Percentiles rank a stretch among this genome's conserved stretches.
These are phyloP conservation scores for Callopanchax toddi DNA, from an alignment of 2,113 vertebrate genomes.

Conservation along the genomic window DNA sequence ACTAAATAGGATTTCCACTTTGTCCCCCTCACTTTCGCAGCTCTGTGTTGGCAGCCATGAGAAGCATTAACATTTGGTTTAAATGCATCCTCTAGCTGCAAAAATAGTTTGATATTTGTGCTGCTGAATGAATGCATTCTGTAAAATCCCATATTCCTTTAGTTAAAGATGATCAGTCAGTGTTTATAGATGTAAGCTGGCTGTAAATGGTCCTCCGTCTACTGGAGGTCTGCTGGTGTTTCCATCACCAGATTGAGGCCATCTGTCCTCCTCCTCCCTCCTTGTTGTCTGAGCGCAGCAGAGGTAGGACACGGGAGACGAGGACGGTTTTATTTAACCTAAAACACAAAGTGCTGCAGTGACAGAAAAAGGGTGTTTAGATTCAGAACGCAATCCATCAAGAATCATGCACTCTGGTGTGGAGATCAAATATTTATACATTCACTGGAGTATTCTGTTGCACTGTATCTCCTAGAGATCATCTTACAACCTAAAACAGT, in stretches of 20 bases:
- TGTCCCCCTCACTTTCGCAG: too few species aligned
- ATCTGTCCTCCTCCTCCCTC: constrained; percentile 57
- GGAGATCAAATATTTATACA: constrained; percentile 16
- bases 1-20: neutral
- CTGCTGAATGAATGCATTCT: neutral
- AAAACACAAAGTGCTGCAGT: constrained; percentile 3
- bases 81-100: constrained; percentile 11
- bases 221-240: constrained; percentile 52
- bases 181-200: constrained; percentile 50
- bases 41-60: too few species aligned
- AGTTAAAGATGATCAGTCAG: constrained; percentile 24
- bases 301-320: constrained; percentile 31
- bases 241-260: constrained; percentile 64
- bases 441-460: too few species aligned
- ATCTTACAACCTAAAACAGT: neutral
- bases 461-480: constrained; percentile 3
- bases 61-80: neutral
- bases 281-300: constrained; percentile 26
- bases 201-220: constrained; percentile 60
- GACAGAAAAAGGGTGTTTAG: neutral
- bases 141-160: neutral
- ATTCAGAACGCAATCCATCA: neutral
- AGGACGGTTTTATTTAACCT: neutral
- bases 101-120: constrained; percentile 27
- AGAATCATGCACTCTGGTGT: constrained; percentile 1